These are phyloP conservation scores for Sakesphorus luctuosus DNA, from an alignment of 2,113 vertebrate genomes.

Conservation along the genomic window DNA sequence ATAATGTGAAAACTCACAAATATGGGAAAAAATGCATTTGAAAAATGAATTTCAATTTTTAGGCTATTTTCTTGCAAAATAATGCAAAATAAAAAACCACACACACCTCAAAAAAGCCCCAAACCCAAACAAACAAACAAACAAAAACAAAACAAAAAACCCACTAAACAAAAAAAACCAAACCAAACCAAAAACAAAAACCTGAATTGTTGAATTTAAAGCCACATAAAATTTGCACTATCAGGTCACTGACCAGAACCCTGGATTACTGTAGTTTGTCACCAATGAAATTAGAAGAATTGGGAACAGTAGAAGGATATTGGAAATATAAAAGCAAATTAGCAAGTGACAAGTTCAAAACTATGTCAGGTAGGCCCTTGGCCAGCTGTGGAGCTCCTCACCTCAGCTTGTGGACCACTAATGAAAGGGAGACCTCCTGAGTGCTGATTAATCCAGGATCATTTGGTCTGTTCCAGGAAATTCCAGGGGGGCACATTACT, in stretches of 20 bases:
- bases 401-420: background rate
- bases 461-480: background rate
- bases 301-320: background rate
- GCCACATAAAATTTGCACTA: background rate
- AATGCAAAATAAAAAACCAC: background rate
- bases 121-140: too few species aligned
- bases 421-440: background rate
- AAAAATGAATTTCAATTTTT: background rate
- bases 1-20: background rate
- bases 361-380: background rate
- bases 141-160: too few species aligned
- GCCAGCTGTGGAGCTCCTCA: background rate
- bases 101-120: too few species aligned
- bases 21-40: background rate
- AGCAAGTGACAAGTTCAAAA: background rate
- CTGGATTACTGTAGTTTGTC: background rate
- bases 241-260: background rate
- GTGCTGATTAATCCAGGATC: accelerated
- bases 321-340: background rate
- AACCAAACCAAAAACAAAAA: too few species aligned
- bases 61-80: background rate
- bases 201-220: background rate
- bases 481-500: background rate
- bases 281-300: background rate
- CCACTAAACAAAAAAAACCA: too few species aligned